A percentile compares a stretch with the other conserved stretches of the same genome.
Conservation (phyloP, 2,113 vertebrate genomes). For the Benitochromis conjunctus region DNA sequence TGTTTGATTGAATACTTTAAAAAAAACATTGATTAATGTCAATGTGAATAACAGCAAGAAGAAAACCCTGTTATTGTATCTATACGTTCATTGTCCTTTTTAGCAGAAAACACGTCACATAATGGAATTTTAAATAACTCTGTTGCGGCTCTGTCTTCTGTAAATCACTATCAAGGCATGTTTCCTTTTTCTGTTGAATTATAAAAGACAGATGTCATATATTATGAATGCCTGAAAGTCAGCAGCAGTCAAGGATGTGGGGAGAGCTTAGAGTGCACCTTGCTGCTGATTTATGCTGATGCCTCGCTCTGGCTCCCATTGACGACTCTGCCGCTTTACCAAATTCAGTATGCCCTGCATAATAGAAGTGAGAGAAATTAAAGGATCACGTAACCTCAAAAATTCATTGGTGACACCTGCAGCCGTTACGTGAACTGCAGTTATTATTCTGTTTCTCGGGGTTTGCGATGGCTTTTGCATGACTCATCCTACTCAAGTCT, state of each 20-base stretch:
- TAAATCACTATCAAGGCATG: constrained; percentile 47
- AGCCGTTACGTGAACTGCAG: neutral
- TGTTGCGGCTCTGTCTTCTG: neutral
- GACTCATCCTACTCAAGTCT: neutral
- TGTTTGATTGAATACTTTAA: constrained; percentile 2
- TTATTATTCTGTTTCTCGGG: neutral
- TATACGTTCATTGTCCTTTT: neutral
- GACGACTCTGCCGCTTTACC: neutral
- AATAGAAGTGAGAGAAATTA: constrained; percentile 4
- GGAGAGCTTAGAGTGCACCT: constrained; percentile 33
- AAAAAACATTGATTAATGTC: neutral
- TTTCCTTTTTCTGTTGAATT: constrained; percentile 64
- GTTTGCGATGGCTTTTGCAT: neutral
- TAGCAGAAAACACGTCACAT: neutral
- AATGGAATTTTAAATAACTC: constrained; percentile 10
- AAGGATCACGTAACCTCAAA: neutral
- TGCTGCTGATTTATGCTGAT: constrained; percentile 30
- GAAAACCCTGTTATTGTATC: neutral
- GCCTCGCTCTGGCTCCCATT: constrained; percentile 1
- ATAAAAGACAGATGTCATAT: constrained; percentile 60
- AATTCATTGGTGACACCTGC: neutral
- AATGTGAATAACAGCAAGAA: neutral
- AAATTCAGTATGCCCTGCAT: constrained; percentile 1
- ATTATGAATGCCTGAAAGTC: constrained; percentile 63
- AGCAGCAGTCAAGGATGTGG: constrained; percentile 48